Conservation (phyloP, 2,797 vertebrate genomes). For the Micropoecilia bifurca region DNA sequence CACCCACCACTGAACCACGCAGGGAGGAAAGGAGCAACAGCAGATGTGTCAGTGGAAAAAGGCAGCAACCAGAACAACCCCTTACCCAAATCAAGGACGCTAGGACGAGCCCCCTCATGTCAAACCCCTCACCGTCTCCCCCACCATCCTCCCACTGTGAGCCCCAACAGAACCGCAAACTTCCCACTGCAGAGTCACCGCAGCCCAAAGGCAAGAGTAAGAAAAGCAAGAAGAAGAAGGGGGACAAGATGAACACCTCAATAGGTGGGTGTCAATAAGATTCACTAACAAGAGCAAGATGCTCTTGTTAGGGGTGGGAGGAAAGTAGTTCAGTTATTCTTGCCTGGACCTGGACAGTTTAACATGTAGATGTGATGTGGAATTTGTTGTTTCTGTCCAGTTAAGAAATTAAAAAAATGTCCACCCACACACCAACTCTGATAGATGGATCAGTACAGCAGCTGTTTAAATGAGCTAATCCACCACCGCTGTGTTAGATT, state of each 20-base stretch:
- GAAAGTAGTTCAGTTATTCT: no score
- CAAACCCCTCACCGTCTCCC: conserved; percentile 77
- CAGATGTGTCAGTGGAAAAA: conserved; percentile 81
- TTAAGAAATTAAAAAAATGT: no score
- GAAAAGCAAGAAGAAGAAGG: conserved; percentile 98
- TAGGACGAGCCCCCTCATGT: conserved; percentile 69
- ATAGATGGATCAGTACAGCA: no score
- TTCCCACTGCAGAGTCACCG: conserved; percentile 84
- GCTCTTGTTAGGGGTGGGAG: no score
- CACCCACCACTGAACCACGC: conserved; percentile 68
- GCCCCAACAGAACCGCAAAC: conserved; percentile 82
- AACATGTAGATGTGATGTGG: no score
- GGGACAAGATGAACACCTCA: conserved; percentile 89
- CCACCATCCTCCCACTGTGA: conserved; percentile 76
- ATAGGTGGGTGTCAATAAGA: conserved; percentile 83
- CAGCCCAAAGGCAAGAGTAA: conserved; percentile 93
- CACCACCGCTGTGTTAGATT: no score
- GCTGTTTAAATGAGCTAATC: no score
- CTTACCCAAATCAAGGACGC: conserved; percentile 85
- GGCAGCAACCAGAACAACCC: conserved; percentile 68
- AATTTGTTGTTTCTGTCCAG: no score
- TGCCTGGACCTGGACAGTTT: no score
- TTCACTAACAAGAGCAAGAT: not conserved
- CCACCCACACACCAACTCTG: no score
- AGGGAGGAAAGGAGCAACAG: conserved; percentile 85